Conservation (phyloP, 1,140 invertebrate genomes). For the Neodiprion pinetum region DNA sequence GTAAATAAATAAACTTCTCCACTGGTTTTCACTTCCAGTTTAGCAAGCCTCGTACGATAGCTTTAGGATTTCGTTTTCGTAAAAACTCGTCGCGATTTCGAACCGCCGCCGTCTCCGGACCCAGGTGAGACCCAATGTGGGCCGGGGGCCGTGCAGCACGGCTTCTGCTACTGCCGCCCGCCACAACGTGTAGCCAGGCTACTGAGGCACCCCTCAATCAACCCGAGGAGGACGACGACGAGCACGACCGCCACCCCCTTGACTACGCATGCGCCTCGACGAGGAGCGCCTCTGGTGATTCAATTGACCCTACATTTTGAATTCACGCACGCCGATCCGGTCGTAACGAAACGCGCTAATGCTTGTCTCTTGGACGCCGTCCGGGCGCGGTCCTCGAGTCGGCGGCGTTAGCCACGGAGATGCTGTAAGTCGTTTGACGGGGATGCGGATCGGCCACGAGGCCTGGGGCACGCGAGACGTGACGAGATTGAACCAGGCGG, state of each 20-base stretch:
- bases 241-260: background rate
- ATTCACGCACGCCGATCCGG: background rate
- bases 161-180: constrained; percentile 6
- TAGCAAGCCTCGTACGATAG: no score
- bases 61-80: no score
- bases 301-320: constrained; percentile 3
- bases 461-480: background rate
- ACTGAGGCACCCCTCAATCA: background rate
- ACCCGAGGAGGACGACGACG: background rate
- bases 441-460: no score
- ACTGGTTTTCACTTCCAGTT: no score
- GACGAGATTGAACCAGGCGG: background rate
- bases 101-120: background rate
- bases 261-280: background rate
- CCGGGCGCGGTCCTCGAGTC: background rate
- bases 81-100: no score
- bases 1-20: no score
- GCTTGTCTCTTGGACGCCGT: background rate
- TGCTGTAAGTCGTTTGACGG: no score
- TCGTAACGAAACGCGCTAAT: background rate
- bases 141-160: constrained; percentile 2
- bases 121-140: constrained; percentile 1
- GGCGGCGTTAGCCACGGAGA: background rate
- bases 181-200: constrained; percentile 6
- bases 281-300: constrained; percentile 1